Evolutionary conservation across 2,888 invertebrate genomes (phyloP), one percentile per base, ranked within the genome.

Genomic region (Laspeyria flexula): DNA sequence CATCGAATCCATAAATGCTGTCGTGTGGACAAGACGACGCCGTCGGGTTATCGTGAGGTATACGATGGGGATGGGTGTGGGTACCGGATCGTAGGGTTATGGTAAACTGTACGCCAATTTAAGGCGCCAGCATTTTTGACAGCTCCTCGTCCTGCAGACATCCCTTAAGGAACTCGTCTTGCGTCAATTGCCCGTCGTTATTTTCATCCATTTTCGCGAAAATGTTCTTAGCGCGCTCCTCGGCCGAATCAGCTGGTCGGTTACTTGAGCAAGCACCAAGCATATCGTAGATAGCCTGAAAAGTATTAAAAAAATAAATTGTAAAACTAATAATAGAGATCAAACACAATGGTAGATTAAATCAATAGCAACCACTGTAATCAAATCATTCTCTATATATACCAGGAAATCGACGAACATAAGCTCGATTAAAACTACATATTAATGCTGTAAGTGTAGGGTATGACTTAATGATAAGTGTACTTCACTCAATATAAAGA

Each of bases 191-290:
- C 55, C 99, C 99, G 89, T 99, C 99, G 93, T 98, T 98, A 94
- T 99, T 99, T 84, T 98, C 97, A 88, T 99, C 99, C 99, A 99
- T 99, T 92, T 99, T 99, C 55, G 98, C 98, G 92, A 99, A 99
- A 79, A 99, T 99, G 90, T 99, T 99, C 93, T 98, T 98, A 72
- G 99, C 99, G 70, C 99, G 94, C 83, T 99, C 99, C 85, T 99
- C 98, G 21, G 99, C 99, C 13, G 98, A 98, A 85, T 98, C 98
- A 31, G 97, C 97, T 39, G 98, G 98, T 82, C 98, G 94, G 92
- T 97, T 98, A 88, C 97, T 97, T 78, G 97, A 97, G 90, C 98
- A 98, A 64, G 98, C 98, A 48, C 99, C 99, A 75, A 99, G 94
- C 99, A 99, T 99, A 89, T 99, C 99, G 93, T 99, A 99, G 91